Conservation (phyloP, 2,888 invertebrate species). For the Carterocephalus palaemon region DNA sequence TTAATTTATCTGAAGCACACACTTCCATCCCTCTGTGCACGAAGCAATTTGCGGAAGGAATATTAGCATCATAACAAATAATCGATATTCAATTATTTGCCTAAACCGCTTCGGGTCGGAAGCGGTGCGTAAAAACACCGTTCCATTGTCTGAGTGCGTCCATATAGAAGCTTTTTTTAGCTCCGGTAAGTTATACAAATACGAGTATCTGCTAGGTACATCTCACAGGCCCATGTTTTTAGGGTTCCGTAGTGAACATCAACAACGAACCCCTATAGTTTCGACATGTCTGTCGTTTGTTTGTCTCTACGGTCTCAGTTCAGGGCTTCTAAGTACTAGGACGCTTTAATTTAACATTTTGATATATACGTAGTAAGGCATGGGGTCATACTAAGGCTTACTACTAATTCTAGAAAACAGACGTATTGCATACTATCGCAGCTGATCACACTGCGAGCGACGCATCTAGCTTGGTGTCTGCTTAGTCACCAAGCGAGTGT, state of each 20-base stretch:
- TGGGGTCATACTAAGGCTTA: too few relatives aligned
- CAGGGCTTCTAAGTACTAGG: neutral
- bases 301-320: neutral
- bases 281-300: neutral
- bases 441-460: too few relatives aligned
- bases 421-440: too few relatives aligned
- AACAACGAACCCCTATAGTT: neutral
- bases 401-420: too few relatives aligned
- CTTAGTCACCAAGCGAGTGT: too few relatives aligned
- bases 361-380: too few relatives aligned
- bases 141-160: too few relatives aligned
- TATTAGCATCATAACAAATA: conserved; percentile 27
- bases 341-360: conserved; percentile 16
- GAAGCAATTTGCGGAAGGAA: conserved; percentile 24
- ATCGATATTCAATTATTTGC: conserved; percentile 26
- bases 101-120: conserved; percentile 12
- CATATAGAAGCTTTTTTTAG: too few relatives aligned
- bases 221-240: too few relatives aligned
- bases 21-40: conserved; percentile 21
- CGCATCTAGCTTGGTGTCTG: too few relatives aligned
- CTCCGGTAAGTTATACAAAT: too few relatives aligned
- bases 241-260: neutral
- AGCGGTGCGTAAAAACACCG: conserved; percentile 5
- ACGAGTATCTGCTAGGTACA: too few relatives aligned
- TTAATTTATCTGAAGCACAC: conserved; percentile 41